Conservation (phyloP, 2,113 vertebrate genomes). For the Platichthys stellatus region DNA sequence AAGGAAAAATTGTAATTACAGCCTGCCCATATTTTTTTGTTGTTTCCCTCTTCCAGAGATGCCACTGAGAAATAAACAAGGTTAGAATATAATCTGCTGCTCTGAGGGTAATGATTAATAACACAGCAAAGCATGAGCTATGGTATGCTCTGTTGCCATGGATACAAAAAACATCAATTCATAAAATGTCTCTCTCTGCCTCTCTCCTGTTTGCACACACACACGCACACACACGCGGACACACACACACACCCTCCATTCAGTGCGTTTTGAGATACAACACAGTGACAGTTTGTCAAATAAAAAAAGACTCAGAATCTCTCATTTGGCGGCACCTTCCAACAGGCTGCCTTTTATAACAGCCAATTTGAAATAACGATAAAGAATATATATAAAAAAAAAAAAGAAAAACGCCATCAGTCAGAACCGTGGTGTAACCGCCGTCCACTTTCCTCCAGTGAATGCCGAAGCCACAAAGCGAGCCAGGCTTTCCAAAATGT, state of each 20-base stretch:
- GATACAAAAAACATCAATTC: constrained; percentile 69
- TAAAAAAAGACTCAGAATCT: constrained; percentile 58
- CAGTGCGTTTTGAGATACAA: constrained; percentile 44
- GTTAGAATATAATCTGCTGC: constrained; percentile 66
- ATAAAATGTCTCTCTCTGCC: constrained; percentile 42
- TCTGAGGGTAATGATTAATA: constrained; percentile 73
- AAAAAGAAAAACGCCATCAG: constrained; percentile 15
- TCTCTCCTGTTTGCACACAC: constrained; percentile 1
- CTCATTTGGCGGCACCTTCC: constrained; percentile 47
- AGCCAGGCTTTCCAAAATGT: constrained; percentile 58
- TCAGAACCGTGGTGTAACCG: constrained; percentile 52
- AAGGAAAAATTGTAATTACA: constrained; percentile 61
- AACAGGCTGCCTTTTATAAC: constrained; percentile 61
- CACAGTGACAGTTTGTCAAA: constrained; percentile 65
- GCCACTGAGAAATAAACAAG: constrained; percentile 64
- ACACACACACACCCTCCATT: constrained; percentile 23
- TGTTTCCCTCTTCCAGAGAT: background rate
- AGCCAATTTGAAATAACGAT: constrained; percentile 48
- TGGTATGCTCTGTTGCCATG: constrained; percentile 72
- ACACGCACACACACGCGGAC: background rate
- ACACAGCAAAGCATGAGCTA: constrained; percentile 67
- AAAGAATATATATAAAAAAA: constrained; percentile 43
- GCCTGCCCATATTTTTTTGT: constrained; percentile 23
- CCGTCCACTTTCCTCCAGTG: constrained; percentile 59
- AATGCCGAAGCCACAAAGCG: constrained; percentile 41